Evolutionary conservation across 2,113 vertebrate genomes (phyloP), one percentile per base, ranked within the genome.

Genomic region (Semicossyphus pulcher): DNA sequence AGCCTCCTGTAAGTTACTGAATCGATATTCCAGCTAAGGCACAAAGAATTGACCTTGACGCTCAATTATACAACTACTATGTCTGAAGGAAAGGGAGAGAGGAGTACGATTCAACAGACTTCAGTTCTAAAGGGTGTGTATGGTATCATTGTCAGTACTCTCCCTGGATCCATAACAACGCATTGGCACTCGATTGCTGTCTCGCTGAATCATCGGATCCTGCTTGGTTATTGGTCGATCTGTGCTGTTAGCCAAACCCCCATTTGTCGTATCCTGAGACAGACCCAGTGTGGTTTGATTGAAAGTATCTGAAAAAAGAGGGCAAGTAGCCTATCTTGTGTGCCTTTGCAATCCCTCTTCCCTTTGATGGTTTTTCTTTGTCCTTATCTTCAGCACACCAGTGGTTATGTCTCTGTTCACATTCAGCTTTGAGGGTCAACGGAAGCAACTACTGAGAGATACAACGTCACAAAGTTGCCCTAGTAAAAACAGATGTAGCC

Each of bases 301-400:
- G 84, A 88, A 89, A 85, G 81, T 84, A 85, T 78, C 84, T 80
- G 81, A 77, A 80, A 89, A 65, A 78, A 88, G 73, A 83, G 80
- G 89, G 87, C 84, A 84, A 91, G 89, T 89, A 88, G 91, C 90
- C 90, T 87, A 76, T 91, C 83, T 91, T 91, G 92, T 92, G 93
- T 94, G 93, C 93, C 93, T 94, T 94, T 88, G 83, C 85, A 80
- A 82, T 82, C 78, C 87, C 79, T 80, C 71, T 80, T 74, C 84
- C 62, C 68, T 76, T 87, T 83, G 77, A 87, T 80, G 47, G 49
- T 91, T 93, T 86, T 92, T 89, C 76, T 86, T 65, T 57, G 66
- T 86, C 87, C 84, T 87, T 89, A 83, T 88, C 90, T 72, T 77
- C 86, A 87, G 75, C 86, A 63, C 80, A 82, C 78, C 83, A 80